Evolutionary conservation across 2,797 vertebrate genomes (phyloP), one percentile per base, ranked within the genome.

Genomic region (Alcedo quadribrachys): DNA sequence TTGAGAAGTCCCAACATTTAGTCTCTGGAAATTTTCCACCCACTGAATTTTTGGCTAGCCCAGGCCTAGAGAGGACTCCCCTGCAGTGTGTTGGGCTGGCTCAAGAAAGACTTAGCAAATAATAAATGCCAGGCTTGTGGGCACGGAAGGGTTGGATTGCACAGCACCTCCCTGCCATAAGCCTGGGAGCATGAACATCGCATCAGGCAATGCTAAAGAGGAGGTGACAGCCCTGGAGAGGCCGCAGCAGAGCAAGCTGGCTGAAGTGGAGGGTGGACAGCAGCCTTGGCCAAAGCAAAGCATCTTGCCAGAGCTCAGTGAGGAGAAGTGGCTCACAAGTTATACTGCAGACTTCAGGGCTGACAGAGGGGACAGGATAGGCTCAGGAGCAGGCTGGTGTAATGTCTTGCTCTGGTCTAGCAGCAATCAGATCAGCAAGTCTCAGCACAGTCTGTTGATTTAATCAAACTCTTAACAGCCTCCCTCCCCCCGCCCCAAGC

Each of bases 41-140:
- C 90, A 16, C 42, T 74, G 68, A 42, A 71, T 51, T 65, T 93
- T 46, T 76, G 53, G 61, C 60, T 74, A 74, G 80, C 60, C 54
- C 67, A 58, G 55, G 27, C 76, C 42, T 50, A 12, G 63, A 84
- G 74, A 79, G 24, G 77, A 61, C 46, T 46, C 82, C 75, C 71
- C 78, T 70, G 5, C 77, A 80, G 24, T 18, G 57, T 12, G 60
- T 86, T 6, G 19, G 54, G 57, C 42, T 86, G 58, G 53, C 54
- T 67, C 37, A n/a, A 42, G 85, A 87, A 77, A 82, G 33, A 32
- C 68, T 82, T 32, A 30, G 32, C 27, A 35, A 45, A 33, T 58
- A 33, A 89, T 33, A 61, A 80, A 79, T 62, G 84, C 69, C 92
- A 90, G 90, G 57, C 71, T 66, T 21, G 86, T 30, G 89, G 84